Percentiles rank a stretch among this genome's conserved stretches.
Evolutionary conservation across 1,140 invertebrate species (phyloP).

Genomic region (Neodiprion fabricii): DNA sequence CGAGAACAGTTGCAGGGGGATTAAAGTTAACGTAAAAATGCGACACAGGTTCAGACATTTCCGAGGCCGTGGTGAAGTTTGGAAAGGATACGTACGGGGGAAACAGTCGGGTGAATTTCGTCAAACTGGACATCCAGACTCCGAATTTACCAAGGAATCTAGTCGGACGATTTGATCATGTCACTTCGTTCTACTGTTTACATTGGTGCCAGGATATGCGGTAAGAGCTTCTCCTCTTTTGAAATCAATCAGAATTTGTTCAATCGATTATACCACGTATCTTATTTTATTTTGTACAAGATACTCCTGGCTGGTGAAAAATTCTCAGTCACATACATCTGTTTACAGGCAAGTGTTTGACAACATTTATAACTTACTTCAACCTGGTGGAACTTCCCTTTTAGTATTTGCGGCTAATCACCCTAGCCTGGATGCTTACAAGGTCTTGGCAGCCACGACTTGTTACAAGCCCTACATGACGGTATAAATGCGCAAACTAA

Average conservation of each 20-base stretch:
- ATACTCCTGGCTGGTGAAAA: background rate
- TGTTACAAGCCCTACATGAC: constrained; percentile 69
- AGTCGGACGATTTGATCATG: constrained; percentile 66
- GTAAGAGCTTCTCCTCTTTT: constrained; percentile 51
- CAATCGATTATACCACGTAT: background rate
- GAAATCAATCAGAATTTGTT: constrained; percentile 4
- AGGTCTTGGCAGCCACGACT: constrained; percentile 59
- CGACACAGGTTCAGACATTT: constrained; percentile 68
- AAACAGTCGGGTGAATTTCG: constrained; percentile 59
- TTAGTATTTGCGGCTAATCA: constrained; percentile 69
- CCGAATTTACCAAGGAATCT: constrained; percentile 53
- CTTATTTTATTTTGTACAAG: background rate
- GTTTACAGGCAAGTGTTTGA: constrained; percentile 61
- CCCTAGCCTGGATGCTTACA: constrained; percentile 71
- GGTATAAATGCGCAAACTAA: background rate
- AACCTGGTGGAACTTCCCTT: constrained; percentile 67
- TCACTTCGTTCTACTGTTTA: constrained; percentile 78
- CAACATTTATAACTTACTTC: constrained; percentile 67
- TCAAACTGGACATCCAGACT: constrained; percentile 66
- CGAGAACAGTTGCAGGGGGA: too few species aligned
- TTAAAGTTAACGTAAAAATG: too few species aligned
- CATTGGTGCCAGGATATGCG: constrained; percentile 77
- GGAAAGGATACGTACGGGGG: constrained; percentile 61
- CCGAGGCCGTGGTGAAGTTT: constrained; percentile 69
- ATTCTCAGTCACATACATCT: constrained; percentile 23